Evolutionary conservation across 2,888 invertebrate genomes (phyloP).

Genomic region (Caenorhabditis angaria): DNA sequence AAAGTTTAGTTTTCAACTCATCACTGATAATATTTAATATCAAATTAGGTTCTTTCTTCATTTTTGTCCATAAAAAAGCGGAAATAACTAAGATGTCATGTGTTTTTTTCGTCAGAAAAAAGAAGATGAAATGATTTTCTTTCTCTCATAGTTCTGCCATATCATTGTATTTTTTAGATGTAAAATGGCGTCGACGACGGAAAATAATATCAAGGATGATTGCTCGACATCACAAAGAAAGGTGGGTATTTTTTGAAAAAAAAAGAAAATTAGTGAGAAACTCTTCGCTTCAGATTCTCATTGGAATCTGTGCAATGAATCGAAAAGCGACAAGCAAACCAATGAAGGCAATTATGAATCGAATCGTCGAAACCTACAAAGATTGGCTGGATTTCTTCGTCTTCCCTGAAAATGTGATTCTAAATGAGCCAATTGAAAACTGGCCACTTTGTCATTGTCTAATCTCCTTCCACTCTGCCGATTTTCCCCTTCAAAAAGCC

Average conservation of each 20-base stretch:
- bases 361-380: conserved; percentile 86
- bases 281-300: conserved; percentile 80
- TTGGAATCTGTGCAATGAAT: conserved; percentile 97
- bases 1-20: too few species aligned
- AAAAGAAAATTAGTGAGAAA: not conserved
- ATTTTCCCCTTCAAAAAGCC: conserved; percentile 86
- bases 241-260: not conserved
- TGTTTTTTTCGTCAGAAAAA: too few species aligned
- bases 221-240: not conserved
- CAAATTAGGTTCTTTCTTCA: too few species aligned
- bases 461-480: conserved; percentile 79
- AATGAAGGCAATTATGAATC: conserved; percentile 96
- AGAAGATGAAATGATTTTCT: not conserved
- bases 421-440: conserved; percentile 92
- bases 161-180: not conserved
- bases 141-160: not conserved
- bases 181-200: not conserved
- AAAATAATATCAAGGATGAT: not conserved
- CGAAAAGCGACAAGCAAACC: conserved; percentile 99
- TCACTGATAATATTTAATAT: too few species aligned
- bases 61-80: too few species aligned
- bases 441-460: conserved; percentile 98
- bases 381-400: conserved; percentile 77
- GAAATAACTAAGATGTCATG: too few species aligned
- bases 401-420: conserved; percentile 93